Evolutionary conservation across 2,113 vertebrate genomes (phyloP).

Genomic region (Cathartes aura): DNA sequence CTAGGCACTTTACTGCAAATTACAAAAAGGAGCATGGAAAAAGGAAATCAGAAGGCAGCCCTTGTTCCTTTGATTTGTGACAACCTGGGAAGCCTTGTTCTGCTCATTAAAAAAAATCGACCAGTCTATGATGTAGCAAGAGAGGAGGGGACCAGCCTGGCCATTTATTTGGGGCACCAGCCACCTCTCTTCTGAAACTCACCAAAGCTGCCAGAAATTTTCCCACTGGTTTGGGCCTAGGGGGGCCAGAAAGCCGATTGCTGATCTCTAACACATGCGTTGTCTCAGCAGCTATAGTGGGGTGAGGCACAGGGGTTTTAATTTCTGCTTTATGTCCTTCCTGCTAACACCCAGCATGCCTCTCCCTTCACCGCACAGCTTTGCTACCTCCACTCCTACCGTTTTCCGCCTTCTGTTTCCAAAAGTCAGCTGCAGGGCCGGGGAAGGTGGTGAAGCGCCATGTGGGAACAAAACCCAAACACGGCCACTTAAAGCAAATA

Average conservation of each 20-base stretch:
- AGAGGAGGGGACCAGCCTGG: not conserved
- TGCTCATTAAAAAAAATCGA: not conserved
- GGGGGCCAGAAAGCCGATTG: not conserved
- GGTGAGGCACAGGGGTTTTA: not conserved
- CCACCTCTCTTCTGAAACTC: not conserved
- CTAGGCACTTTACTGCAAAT: not conserved
- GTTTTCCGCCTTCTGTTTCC: not conserved
- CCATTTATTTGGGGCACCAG: not conserved
- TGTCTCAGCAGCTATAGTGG: not conserved
- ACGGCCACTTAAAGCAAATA: slow-evolving; percentile 20
- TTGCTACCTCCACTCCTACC: not conserved
- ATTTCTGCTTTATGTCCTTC: not conserved
- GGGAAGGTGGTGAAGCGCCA: not conserved
- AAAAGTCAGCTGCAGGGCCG: not conserved
- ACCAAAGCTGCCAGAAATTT: not conserved
- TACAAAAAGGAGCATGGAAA: not conserved
- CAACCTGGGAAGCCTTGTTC: not conserved
- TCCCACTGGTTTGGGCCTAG: not conserved
- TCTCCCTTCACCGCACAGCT: not conserved
- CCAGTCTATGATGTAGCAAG: not conserved
- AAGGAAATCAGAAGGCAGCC: not conserved
- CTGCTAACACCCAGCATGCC: not conserved
- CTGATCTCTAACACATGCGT: not conserved
- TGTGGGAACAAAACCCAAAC: not conserved
- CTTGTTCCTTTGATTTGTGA: not conserved